phyloP scores from a whole-genome alignment of 2,113 vertebrate species.

The Tilapia sparmanii region DNA sequence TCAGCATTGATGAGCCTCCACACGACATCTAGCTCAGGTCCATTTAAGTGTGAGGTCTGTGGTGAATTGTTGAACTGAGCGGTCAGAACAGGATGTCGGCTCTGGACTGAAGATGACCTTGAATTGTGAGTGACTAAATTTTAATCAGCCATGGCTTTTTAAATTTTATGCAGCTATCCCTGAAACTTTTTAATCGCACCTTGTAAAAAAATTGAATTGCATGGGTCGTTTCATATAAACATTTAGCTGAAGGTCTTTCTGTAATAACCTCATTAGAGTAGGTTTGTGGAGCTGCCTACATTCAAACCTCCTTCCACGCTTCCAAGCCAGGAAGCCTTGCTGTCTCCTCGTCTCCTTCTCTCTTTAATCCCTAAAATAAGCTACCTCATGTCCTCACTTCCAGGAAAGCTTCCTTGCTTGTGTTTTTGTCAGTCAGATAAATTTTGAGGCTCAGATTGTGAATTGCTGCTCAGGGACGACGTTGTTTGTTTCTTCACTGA shows the following conservation, averaged over 20 bases:
- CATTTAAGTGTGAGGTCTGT: neutral
- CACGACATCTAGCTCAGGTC: neutral
- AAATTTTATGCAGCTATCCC: neutral
- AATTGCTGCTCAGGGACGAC: neutral
- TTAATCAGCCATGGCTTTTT: neutral
- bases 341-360: neutral
- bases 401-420: neutral
- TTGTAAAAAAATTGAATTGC: neutral
- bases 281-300: neutral
- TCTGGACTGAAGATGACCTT: neutral
- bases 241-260: neutral
- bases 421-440: neutral
- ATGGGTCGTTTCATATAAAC: neutral
- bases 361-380: neutral
- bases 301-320: neutral
- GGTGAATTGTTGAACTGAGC: neutral
- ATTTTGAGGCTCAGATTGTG: neutral
- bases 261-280: neutral
- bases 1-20: neutral
- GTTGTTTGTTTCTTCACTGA: slow-evolving; percentile 26
- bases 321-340: neutral
- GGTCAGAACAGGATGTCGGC: neutral
- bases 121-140: neutral
- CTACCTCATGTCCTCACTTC: neutral
- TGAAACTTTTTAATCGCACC: neutral